A percentile compares a stretch with the other conserved stretches of the same genome.
Conservation (phyloP, 2,113 vertebrate genomes). For the Canis aureus region DNA sequence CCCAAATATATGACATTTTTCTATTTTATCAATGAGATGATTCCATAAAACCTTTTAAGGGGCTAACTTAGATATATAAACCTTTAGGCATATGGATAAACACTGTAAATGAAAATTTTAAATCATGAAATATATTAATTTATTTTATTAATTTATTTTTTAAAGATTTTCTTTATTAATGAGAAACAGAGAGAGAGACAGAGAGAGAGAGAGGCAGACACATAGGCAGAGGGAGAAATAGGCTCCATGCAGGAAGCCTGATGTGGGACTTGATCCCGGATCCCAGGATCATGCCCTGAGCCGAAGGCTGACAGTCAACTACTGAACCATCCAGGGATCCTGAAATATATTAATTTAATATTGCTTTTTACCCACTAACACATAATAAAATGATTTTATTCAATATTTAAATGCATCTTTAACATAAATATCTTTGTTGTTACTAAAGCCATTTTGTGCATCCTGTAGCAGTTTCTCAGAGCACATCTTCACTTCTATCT, state of each 20-base stretch:
- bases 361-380: neutral
- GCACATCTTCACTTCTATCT: neutral
- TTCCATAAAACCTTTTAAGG: neutral
- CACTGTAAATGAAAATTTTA: conserved; percentile 1
- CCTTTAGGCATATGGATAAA: neutral
- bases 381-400: neutral
- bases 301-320: too few species aligned
- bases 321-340: neutral
- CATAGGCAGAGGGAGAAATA: too few species aligned
- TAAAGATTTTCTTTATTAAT: too few species aligned
- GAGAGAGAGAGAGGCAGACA: too few species aligned
- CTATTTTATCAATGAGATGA: conserved; percentile 8
- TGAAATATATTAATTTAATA: conserved; percentile 5
- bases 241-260: too few species aligned
- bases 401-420: neutral
- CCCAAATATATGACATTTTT: neutral
- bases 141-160: neutral
- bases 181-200: too few species aligned
- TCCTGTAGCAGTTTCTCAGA: neutral
- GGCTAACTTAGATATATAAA: neutral
- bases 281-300: too few species aligned
- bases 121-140: neutral
- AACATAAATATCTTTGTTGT: neutral
- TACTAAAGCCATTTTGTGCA: neutral
- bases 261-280: too few species aligned